These are phyloP conservation scores for Caenorhabditis latens DNA, from an alignment of 1,140 invertebrate species.

Conservation along the genomic window DNA sequence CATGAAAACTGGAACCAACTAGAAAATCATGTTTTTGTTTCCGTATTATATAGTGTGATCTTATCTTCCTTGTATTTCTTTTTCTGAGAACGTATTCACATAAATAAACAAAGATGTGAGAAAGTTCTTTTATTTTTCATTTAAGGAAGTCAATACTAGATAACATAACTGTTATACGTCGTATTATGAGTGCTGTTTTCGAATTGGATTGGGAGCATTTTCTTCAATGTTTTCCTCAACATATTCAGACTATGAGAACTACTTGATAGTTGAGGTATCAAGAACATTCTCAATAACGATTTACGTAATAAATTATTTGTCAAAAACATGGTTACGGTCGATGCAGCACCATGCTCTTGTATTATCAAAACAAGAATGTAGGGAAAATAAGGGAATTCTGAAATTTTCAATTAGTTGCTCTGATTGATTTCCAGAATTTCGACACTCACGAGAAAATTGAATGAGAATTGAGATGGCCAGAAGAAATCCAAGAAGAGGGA, in stretches of 20 bases:
- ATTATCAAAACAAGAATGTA: conserved; percentile 3
- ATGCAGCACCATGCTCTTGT: neutral
- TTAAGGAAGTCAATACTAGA: too few relatives aligned
- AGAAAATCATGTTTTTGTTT: too few relatives aligned
- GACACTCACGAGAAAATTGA: neutral
- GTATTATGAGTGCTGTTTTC: neutral
- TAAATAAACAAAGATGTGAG: too few relatives aligned
- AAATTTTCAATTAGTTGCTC: neutral
- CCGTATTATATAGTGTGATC: too few relatives aligned
- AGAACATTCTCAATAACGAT: neutral
- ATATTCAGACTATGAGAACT: too few relatives aligned
- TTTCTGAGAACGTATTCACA: too few relatives aligned
- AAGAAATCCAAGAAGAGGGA: neutral
- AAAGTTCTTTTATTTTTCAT: too few relatives aligned
- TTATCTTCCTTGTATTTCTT: too few relatives aligned
- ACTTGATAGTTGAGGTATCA: too few relatives aligned
- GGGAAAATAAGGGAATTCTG: conserved; percentile 2
- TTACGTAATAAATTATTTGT: conserved; percentile 4
- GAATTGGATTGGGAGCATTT: neutral
- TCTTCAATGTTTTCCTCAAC: too few relatives aligned
- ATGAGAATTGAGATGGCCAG: neutral
- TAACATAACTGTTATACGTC: too few relatives aligned
- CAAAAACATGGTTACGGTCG: conserved; percentile 19
- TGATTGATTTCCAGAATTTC: neutral
- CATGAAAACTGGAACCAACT: too few relatives aligned